Base-by-base conservation (phyloP, 2,888 invertebrate genomes). In the Nemotelus nigrinus region DNA sequence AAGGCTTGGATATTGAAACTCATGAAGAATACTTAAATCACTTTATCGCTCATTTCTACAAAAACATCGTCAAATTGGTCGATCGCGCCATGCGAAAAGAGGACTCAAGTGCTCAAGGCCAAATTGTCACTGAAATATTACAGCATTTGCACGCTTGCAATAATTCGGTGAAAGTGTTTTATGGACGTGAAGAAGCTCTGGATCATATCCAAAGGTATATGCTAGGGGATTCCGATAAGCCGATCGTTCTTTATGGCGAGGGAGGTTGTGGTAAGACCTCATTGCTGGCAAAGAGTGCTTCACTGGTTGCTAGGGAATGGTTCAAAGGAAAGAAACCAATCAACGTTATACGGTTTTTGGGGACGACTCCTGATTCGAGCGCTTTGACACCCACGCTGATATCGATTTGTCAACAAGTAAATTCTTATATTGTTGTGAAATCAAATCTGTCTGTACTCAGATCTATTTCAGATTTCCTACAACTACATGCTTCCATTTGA, bases 231-330 rank as follows among this genome's bases (percentile, higher is more conserved):
- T 94, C 93, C 25, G 95, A 95, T 83, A 95, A 96, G 84, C 97
- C 98, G 1, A 88, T 98, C 78, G 95, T 98, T 41, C 88, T 98
- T 77, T 96, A 96, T 85, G 99, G 99, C 53, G 96, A 96, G 89
- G 91, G 98, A 84, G 99, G 99, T 60, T 98, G 98, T 84, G 99
- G 99, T 0, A 99, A 99, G 87, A 99, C 99, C 0, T 98, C 98
- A 39, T 89, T 99, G 0, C 88, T 99, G 78, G 94, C 99, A 0
- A 97, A 97, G 87, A 94, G 95, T 79, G 96, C 97, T 0, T 94
- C 95, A 44, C 90, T 94, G 86, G 94, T 93, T 0, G 89, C 92
- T 6, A 90, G 89, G 55, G 90, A 89, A 68, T 96, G 94, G 94
- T 93, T 94, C 80, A 88, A 89, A 41, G 92, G 91, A 0, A 92